Base-by-base conservation (phyloP, 2,888 invertebrate genomes). In the Pristionchus fissidentatus region DNA sequence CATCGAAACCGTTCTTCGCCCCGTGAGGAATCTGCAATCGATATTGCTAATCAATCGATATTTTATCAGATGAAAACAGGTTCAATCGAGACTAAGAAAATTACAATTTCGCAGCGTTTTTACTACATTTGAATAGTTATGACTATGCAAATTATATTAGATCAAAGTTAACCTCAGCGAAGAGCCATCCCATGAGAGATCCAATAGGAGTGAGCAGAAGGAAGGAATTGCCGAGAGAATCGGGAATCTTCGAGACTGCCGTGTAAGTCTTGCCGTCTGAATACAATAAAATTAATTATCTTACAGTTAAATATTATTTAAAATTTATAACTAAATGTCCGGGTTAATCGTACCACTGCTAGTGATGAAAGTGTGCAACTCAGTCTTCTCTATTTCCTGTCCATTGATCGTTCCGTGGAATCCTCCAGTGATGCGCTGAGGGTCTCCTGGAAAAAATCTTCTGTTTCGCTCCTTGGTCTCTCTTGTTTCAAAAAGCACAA, bases 291-390 rank as follows among this genome's bases (percentile, higher is more conserved):
- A 32, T 62, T 19, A 13, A 49, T 15, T 19, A 15, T 49, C n/a
- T 49, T 10, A 49, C 52, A 49, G 13, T 15, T 10, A 10, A 49
- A n/a, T n/a, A n/a, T 49, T 49, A 49, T 49, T 49, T 49, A 13
- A 49, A 49, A 49, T n/a, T n/a, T n/a, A n/a, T n/a, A n/a, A n/a
- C n/a, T n/a, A n/a, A n/a, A n/a, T n/a, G n/a, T n/a, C 88, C 87
- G 66, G 89, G 85, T n/a, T n/a, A n/a, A n/a, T n/a, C 46, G 86
- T 86, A 83, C 88, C 89, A 32, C 85, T 87, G 0, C 87, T 83
- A 26, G 97, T 96, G 1, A 98, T 95, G 93, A 97, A 98, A 0
- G 97, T 95, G 93, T 98, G 97, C 85, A 98, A 94, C 92, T 97
- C 96, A 43, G 96, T 89, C 85, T 95, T 95, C 46, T 95, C 94